Percentiles rank a stretch among this genome's conserved stretches.
These are phyloP conservation scores for Deilephila elpenor DNA, from an alignment of 2,888 invertebrate genomes.

Conservation along the genomic window DNA sequence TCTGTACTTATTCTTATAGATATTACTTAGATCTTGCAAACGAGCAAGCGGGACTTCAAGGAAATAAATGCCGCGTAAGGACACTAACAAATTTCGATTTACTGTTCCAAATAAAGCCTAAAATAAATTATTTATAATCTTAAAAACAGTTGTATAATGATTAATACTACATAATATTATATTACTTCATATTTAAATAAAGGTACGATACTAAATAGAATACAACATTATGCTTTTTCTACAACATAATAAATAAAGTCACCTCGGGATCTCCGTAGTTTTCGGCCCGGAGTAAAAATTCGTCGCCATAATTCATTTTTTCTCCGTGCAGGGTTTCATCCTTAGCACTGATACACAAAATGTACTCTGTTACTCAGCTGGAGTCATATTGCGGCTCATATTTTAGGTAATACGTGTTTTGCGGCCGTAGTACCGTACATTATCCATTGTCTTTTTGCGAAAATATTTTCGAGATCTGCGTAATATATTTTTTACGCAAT, in stretches of 20 bases:
- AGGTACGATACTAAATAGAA: not conserved
- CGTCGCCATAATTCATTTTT: constrained; percentile 77
- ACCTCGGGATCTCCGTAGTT: constrained; percentile 77
- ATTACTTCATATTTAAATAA: too few species aligned
- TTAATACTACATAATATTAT: too few species aligned
- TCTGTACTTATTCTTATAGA: not conserved
- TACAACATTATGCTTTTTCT: not conserved
- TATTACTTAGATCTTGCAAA: not conserved
- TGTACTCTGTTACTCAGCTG: constrained; percentile 17
- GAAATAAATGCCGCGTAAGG: too few species aligned
- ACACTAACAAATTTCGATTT: too few species aligned
- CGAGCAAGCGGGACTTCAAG: not conserved
- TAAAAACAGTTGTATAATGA: too few species aligned
- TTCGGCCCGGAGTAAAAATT: constrained; percentile 72
- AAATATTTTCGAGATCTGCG: not conserved
- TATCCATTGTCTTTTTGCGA: not conserved
- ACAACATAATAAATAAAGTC: constrained; percentile 18
- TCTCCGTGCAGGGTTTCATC: constrained; percentile 60
- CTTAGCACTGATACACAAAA: constrained; percentile 52
- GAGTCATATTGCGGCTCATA: constrained; percentile 18
- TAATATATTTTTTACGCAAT: too few species aligned
- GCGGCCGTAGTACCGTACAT: not conserved
- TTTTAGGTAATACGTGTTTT: not conserved
- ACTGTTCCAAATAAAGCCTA: too few species aligned
- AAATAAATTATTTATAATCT: too few species aligned